Evolutionary conservation across 1,140 invertebrate species (phyloP).

Genomic region (Sminthurinus signatus): DNA sequence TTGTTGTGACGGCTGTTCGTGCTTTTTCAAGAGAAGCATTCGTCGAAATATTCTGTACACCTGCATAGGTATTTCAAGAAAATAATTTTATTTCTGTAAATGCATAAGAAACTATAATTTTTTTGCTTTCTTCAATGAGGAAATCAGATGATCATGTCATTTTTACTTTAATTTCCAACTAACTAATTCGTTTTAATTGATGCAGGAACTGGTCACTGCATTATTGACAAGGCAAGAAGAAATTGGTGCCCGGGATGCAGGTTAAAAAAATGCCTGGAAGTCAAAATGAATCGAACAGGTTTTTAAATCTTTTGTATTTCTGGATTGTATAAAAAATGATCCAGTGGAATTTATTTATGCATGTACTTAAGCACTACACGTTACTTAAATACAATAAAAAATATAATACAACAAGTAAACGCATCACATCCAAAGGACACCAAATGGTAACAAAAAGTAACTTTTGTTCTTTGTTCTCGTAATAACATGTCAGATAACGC

Average conservation of each 20-base stretch:
- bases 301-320: too few species aligned
- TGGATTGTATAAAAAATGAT: too few species aligned
- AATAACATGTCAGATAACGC: too few species aligned
- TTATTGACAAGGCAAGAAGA: slow-evolving; percentile 70
- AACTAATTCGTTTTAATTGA: background rate
- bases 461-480: too few species aligned
- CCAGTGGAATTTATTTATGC: too few species aligned
- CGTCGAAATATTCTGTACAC: slow-evolving; percentile 36
- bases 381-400: too few species aligned
- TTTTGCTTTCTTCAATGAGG: background rate
- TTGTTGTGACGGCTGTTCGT: slow-evolving; percentile 82
- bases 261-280: slow-evolving; percentile 67
- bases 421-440: too few species aligned
- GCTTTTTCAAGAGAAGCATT: slow-evolving; percentile 63
- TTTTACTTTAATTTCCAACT: too few species aligned
- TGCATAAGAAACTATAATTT: background rate
- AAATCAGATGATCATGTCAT: too few species aligned
- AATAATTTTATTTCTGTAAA: background rate
- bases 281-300: slow-evolving; percentile 65
- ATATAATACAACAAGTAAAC: too few species aligned
- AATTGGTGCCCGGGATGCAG: slow-evolving; percentile 85
- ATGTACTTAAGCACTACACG: too few species aligned
- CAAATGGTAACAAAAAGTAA: too few species aligned
- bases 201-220: slow-evolving; percentile 61
- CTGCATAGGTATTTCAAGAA: slow-evolving; percentile 29